Percentiles rank a stretch among this genome's conserved stretches.
Conservation (phyloP, 2,113 vertebrate species). For the Sarotherodon lohbergeri region DNA sequence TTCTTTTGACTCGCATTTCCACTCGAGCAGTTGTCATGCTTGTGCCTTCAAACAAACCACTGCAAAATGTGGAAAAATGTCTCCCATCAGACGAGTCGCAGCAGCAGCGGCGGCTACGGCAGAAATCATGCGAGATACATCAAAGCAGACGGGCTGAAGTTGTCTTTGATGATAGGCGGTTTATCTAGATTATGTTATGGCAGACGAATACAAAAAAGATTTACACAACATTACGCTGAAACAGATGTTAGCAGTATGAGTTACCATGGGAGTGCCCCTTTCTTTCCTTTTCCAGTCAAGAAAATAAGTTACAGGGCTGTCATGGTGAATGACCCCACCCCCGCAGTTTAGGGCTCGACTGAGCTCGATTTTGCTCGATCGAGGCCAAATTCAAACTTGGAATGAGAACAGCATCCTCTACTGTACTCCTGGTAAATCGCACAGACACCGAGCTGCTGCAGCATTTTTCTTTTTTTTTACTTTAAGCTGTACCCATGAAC, state of each 20-base stretch:
- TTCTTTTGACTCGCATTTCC: conserved; percentile 25
- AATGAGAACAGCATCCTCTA: background rate
- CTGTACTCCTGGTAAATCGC: background rate
- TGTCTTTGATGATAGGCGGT: conserved; percentile 28
- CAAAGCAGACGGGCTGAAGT: conserved; percentile 30
- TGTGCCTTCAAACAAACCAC: conserved; percentile 36
- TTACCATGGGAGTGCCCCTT: conserved; percentile 25
- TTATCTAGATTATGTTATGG: conserved; percentile 28
- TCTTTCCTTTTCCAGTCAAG: conserved; percentile 34
- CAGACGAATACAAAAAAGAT: conserved; percentile 22
- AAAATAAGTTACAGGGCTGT: background rate
- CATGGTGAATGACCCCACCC: background rate
- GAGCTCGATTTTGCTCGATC: background rate
- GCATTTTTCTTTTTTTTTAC: background rate
- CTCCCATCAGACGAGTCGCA: background rate
- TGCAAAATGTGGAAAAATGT: conserved; percentile 26
- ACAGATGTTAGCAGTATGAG: conserved; percentile 45
- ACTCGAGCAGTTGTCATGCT: background rate
- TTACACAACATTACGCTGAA: conserved; percentile 28
- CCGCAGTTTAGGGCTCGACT: background rate
- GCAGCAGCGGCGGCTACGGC: background rate
- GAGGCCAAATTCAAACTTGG: background rate
- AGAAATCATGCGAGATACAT: conserved; percentile 26
- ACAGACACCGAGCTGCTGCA: background rate
- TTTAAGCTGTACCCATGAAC: background rate